Conservation (phyloP, 2,888 invertebrate species). For the Stictocephala bisonia region DNA sequence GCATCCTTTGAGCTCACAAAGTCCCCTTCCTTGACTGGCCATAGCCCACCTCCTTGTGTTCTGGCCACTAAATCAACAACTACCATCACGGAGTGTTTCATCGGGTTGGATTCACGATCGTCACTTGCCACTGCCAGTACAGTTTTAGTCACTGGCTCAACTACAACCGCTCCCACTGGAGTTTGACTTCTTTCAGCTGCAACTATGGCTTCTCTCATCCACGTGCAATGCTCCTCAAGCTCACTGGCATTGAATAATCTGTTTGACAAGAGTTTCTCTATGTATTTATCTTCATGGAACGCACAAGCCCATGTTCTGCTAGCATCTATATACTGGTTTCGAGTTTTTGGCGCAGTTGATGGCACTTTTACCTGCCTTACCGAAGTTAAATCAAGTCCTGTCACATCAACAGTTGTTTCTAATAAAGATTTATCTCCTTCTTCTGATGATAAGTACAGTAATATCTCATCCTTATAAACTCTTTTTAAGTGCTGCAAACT, state of each 20-base stretch:
- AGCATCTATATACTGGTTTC: slow-evolving; percentile 73
- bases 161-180: slow-evolving; percentile 72
- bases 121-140: slow-evolving; percentile 77
- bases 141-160: slow-evolving; percentile 76
- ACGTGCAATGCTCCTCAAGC: slow-evolving; percentile 68
- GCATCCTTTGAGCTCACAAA: slow-evolving; percentile 12
- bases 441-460: slow-evolving; percentile 49
- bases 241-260: slow-evolving; percentile 71
- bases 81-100: slow-evolving; percentile 87
- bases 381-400: slow-evolving; percentile 26
- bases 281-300: slow-evolving; percentile 81
- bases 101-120: slow-evolving; percentile 70
- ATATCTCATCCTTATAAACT: slow-evolving; percentile 67
- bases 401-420: not conserved
- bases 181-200: slow-evolving; percentile 64
- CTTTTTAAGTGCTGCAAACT: slow-evolving; percentile 79
- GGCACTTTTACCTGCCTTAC: slow-evolving; percentile 67
- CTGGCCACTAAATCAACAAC: slow-evolving; percentile 87
- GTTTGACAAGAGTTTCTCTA: slow-evolving; percentile 76
- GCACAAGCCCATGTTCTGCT: slow-evolving; percentile 82
- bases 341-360: slow-evolving; percentile 71
- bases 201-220: slow-evolving; percentile 71
- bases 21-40: slow-evolving; percentile 47
- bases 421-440: not conserved
- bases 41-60: slow-evolving; percentile 68